Base-by-base conservation (phyloP, 2,888 invertebrate species). In the Drosophila rubida region DNA sequence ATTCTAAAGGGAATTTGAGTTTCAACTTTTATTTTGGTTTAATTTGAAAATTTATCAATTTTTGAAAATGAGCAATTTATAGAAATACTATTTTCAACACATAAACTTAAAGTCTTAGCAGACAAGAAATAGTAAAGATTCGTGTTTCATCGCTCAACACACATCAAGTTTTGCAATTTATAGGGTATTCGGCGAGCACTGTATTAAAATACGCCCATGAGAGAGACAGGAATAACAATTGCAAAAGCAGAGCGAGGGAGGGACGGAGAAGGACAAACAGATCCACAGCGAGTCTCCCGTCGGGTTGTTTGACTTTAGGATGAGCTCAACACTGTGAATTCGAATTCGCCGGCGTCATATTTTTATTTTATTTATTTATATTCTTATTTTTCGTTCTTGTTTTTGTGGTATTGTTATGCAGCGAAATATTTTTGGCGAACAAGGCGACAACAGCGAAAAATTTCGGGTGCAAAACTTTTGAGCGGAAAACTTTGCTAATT, bases 401-500 rank as follows among this genome's bases (percentile, higher is more conserved):
- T 49, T 68, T 59, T 61, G 67, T 37, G 62, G 65, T 46, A 72
- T 84, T 81, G 75, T 80, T 77, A 71, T 76, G 78, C 71, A 61
- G 50, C 55, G 69, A 71, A 79, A 72, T 79, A 72, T 75, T 79
- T 79, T 79, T 67, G 62, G 80, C 61, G 16, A 70, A 42, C 59
- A 55, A 57, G 60, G 74, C 68, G 78, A 74, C 74, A 78, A 68
- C 72, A 69, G 60, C 78, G 67, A 65, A 66, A 54, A 69, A 67
- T 83, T 63, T 83, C n/a, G 50, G 58, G 50, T 42, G 57, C 42
- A 77, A 77, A 80, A 78, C 57, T 80, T 80, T 84, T 81, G 72
- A 80, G 79, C 81, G 79, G 85, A 80, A 84, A 80, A 80, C 80
- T 80, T 80, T 80, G 85, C 80, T 80, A 85, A 80, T 80, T 80